These are phyloP conservation scores for Drosophila suzukii DNA, from an alignment of 1,140 invertebrate species.

Conservation along the genomic window DNA sequence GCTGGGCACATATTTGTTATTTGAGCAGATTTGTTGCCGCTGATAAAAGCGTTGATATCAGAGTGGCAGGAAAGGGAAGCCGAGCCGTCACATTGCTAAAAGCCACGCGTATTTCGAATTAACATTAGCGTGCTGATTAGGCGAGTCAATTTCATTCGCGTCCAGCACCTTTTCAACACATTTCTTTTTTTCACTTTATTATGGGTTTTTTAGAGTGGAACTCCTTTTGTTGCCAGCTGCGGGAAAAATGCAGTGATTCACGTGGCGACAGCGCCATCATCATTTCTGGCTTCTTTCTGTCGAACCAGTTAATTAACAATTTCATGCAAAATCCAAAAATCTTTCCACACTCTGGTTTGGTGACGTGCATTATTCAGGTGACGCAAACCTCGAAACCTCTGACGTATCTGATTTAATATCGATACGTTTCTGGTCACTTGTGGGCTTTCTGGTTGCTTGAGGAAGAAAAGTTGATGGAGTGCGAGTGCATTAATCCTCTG, in stretches of 20 bases:
- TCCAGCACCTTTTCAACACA: constrained; percentile 28
- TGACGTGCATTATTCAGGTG: constrained; percentile 13
- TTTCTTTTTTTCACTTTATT: constrained; percentile 12
- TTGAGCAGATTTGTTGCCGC: constrained; percentile 61
- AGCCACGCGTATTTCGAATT: constrained; percentile 75
- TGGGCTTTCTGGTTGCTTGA: constrained; percentile 4
- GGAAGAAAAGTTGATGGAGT: constrained; percentile 1
- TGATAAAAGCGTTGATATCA: constrained; percentile 60
- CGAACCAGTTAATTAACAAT: constrained; percentile 61
- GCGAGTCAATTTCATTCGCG: constrained; percentile 45
- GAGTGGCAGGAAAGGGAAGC: constrained; percentile 17
- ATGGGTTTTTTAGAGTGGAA: not conserved
- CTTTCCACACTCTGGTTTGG: constrained; percentile 29
- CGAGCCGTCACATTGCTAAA: constrained; percentile 58
- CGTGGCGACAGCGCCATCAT: constrained; percentile 44
- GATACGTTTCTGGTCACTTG: constrained; percentile 25
- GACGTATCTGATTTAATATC: constrained; percentile 24
- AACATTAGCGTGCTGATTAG: constrained; percentile 67
- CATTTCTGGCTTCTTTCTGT: not conserved
- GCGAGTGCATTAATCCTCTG: constrained; percentile 3
- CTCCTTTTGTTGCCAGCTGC: constrained; percentile 30
- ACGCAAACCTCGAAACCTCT: constrained; percentile 21
- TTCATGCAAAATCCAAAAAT: constrained; percentile 51
- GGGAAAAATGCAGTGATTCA: constrained; percentile 56
- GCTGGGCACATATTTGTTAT: constrained; percentile 69